Evolutionary conservation across 2,888 invertebrate species (phyloP), one percentile per base, ranked within the genome.

Genomic region (Rosalia funebris): DNA sequence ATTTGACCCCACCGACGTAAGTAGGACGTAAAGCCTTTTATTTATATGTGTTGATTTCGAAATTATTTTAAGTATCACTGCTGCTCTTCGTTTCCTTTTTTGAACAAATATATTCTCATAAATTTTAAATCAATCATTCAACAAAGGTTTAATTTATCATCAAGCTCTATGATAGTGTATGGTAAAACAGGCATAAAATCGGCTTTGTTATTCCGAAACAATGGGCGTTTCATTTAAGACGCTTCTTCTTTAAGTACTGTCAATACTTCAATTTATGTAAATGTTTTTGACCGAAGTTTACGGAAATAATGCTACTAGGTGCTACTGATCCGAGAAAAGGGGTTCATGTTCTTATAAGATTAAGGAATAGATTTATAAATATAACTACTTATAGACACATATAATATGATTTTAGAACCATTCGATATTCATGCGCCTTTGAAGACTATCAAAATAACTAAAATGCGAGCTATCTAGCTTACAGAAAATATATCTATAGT

Each of bases 1-100:
- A 20, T 50, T 37, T 50, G 50, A 50, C 50, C 50, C 39, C 15
- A 20, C 34, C n/a, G 50, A 50, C 47, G 16, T 39, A 50, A 39
- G 50, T 50, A 39, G 50, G 50, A 50, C 50, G 39, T 14, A 39
- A 19, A 5, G 37, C 25, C 50, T 39, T 34, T 39, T 34, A 34
- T 34, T 34, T 34, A 34, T 34, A 25, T 39, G 19, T 34, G 50
- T 25, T 39, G 20, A 25, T 50, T 50, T 50, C 50, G 39, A 50
- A 50, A 50, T 34, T 34, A 34, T 34, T 34, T 34, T n/a, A 34
- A 34, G 34, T 34, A 34, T 34, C 39, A 14, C 39, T 15, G 50
- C 37, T 12, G 14, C 15, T 39, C 37, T 37, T 39, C 37, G 19
- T 36, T 39, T 50, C 37, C 10, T 12, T 15, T n/a, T 50, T 39